Evolutionary conservation across 37 sponge, comb jelly and placozoan species (phyloP), one percentile per base, ranked within the genome.

Genomic region (Lycopodina hypogea): DNA sequence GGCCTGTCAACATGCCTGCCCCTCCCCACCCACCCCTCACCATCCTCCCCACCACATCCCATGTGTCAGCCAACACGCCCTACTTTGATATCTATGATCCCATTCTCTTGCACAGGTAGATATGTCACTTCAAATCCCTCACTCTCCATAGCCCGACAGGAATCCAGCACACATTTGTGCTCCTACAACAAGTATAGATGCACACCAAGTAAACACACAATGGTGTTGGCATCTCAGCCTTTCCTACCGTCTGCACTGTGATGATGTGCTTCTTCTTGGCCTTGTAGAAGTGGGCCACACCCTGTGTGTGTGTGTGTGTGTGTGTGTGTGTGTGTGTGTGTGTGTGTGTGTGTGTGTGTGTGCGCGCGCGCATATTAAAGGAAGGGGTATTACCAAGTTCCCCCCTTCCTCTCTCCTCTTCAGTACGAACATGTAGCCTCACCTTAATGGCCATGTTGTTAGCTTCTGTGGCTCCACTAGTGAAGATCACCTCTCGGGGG

Each of bases 121-220:
- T 99, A 99, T 0, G 99, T 99, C 37, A 99, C 90, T 19, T 84
- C 72, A 70, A 96, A 87, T 36, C 99, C 99, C 71, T 99, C 99
- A 37, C 53, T 71, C 74, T 99, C 99, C 79, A 99, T 59, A 12
- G 72, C 81, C 7, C 99, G 84, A 76, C 99, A 99, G 0, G 96
- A 96, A 84, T 99, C 99, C 82, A 99, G 66, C 51, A 99, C 99
- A 92, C 99, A 99, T 83, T 99, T 99, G 89, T 99, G 99, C 76
- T 99, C 99, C 87, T 94, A 55, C 26, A 57, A 2, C 26, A 69
- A 42, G 57, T 8, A 45, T 39, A 70, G 55, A 24, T 73, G 42
- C 1, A 33, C 6, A 29, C 7, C 12, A 1, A 30, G 56, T 30
- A 3, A 45, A 35, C 45, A 22, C 3, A 41, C 3, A 24, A 41